Conservation (phyloP, 2,113 vertebrate species). For the Alethe castanea region DNA sequence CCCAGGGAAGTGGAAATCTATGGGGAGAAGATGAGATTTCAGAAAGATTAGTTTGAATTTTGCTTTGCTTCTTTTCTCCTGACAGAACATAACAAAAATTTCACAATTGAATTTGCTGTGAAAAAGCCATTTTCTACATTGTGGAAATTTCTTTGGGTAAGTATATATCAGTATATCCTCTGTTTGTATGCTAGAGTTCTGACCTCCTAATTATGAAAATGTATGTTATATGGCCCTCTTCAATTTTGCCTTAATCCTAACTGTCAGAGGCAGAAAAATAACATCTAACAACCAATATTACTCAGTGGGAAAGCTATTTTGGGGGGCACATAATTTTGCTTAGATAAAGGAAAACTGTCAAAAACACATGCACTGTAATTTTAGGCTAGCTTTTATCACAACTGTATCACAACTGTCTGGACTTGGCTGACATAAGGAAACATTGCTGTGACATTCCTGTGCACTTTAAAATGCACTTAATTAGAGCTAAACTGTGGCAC, state of each 20-base stretch:
- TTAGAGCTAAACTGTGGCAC: neutral
- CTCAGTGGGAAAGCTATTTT: neutral
- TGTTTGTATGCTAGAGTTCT: neutral
- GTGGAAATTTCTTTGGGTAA: neutral
- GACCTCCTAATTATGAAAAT: neutral
- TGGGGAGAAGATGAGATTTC: neutral
- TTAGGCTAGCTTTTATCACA: neutral
- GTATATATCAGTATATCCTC: neutral
- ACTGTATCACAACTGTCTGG: neutral
- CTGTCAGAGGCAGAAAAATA: neutral
- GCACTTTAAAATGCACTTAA: neutral
- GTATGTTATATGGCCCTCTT: neutral
- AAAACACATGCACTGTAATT: neutral
- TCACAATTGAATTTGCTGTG: neutral
- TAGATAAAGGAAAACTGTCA: neutral
- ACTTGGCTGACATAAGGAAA: neutral
- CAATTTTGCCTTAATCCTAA: neutral
- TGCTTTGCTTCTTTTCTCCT: neutral
- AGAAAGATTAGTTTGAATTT: neutral
- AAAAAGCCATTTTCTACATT: neutral
- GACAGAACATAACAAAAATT: neutral
- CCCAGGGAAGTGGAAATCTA: neutral
- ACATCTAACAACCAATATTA: neutral
- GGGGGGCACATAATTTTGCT: accelerated
- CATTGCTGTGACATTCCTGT: neutral